phyloP scores from a whole-genome alignment of 2,888 invertebrate species.

The Subacronicta megacephala region DNA sequence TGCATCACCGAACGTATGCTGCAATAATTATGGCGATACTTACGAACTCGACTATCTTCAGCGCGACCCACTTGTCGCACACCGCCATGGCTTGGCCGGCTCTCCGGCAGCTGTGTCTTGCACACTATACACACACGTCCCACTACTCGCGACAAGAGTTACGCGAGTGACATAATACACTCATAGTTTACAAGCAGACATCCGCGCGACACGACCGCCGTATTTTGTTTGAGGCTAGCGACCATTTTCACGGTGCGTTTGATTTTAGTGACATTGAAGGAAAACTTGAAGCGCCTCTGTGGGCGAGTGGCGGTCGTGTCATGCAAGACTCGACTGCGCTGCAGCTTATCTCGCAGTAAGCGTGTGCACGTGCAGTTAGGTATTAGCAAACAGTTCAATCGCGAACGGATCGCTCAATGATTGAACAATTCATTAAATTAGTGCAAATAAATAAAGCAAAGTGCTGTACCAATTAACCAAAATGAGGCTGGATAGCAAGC shows the following conservation, averaged over 20 bases:
- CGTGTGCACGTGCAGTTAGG: conserved; percentile 8
- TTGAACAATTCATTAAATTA: conserved; percentile 3
- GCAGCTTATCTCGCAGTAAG: conserved; percentile 35
- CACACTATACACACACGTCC: conserved; percentile 52
- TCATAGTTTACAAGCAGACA: conserved; percentile 65
- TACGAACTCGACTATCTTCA: conserved; percentile 88
- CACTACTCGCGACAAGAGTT: conserved; percentile 59
- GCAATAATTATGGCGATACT: conserved; percentile 67
- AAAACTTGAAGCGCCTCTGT: conserved; percentile 59
- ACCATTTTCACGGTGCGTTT: conserved; percentile 69
- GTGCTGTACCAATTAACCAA: conserved; percentile 3
- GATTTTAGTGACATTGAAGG: conserved; percentile 75
- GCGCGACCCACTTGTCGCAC: conserved; percentile 89
- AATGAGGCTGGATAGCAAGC: conserved; percentile 38
- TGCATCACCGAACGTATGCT: conserved; percentile 59
- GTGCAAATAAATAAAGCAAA: conserved; percentile 3
- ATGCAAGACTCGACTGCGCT: conserved; percentile 46
- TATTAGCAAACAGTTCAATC: conserved; percentile 1
- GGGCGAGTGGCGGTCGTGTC: conserved; percentile 50
- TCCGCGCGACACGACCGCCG: conserved; percentile 75
- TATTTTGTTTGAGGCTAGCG: conserved; percentile 73
- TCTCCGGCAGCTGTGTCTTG: conserved; percentile 27
- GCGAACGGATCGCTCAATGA: conserved; percentile 1
- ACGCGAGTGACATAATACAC: conserved; percentile 67
- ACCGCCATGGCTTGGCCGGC: conserved; percentile 76